phyloP scores from a whole-genome alignment of 2,113 vertebrate genomes.

The Xiphophorus maculatus region DNA sequence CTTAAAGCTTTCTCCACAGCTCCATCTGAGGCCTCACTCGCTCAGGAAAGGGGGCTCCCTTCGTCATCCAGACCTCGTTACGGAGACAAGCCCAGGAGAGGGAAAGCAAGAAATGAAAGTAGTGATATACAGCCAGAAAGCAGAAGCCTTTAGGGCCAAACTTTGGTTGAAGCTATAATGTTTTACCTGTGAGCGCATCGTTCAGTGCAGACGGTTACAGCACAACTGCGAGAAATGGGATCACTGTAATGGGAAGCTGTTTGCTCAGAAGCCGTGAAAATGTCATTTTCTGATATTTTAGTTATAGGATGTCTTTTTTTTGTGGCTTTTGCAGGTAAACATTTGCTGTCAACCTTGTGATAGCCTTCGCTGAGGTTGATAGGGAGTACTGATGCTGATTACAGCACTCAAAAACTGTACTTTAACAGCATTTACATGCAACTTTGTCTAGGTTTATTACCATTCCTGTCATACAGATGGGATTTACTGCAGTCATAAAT shows the following conservation, averaged over 20 bases:
- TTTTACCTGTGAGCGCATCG: slow-evolving; percentile 55
- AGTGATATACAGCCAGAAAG: slow-evolving; percentile 32
- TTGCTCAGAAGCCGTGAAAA: slow-evolving; percentile 62
- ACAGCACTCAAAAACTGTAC: slow-evolving; percentile 53
- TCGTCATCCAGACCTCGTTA: slow-evolving; percentile 27
- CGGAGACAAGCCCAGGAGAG: slow-evolving; percentile 56
- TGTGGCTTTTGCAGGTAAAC: slow-evolving; percentile 45
- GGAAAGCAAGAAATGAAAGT: slow-evolving; percentile 39
- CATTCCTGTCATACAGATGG: slow-evolving; percentile 50
- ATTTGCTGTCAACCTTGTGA: slow-evolving; percentile 11
- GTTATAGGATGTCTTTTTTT: slow-evolving; percentile 33
- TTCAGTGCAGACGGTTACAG: slow-evolving; percentile 64
- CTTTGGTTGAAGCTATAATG: slow-evolving; percentile 51
- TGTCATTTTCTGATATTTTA: slow-evolving; percentile 54
- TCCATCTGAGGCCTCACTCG: slow-evolving; percentile 43
- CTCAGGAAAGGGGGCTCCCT: slow-evolving; percentile 35
- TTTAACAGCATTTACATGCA: background rate
- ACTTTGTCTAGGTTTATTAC: slow-evolving; percentile 41
- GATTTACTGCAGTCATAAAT: slow-evolving; percentile 67
- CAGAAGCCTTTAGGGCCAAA: slow-evolving; percentile 54
- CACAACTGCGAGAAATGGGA: slow-evolving; percentile 69
- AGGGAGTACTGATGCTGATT: slow-evolving; percentile 57
- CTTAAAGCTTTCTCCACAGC: slow-evolving; percentile 57
- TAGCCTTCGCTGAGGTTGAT: slow-evolving; percentile 6
- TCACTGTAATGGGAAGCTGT: slow-evolving; percentile 58